Conservation (phyloP, 2,888 invertebrate genomes). For the Eutolmus rufibarbis region DNA sequence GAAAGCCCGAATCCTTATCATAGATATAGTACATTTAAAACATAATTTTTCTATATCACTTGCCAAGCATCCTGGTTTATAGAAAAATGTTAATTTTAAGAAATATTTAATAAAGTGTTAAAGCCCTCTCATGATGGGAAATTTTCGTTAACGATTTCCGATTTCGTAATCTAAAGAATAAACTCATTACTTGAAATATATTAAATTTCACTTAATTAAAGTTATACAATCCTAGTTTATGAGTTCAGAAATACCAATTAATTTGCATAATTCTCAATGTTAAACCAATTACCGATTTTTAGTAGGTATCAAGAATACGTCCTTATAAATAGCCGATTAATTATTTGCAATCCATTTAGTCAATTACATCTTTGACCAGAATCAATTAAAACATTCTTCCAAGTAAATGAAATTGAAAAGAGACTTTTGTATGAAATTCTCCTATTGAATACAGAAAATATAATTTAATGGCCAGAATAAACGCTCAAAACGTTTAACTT, state of each 20-base stretch:
- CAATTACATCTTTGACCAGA: neutral
- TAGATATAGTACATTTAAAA: too few relatives aligned
- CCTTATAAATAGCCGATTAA: neutral
- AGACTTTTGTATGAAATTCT: neutral
- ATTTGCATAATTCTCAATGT: neutral
- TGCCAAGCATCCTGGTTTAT: too few relatives aligned
- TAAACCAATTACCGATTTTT: neutral
- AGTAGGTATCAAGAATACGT: neutral
- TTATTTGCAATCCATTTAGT: neutral
- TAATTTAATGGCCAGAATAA: neutral
- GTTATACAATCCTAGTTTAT: neutral
- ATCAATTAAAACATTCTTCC: neutral
- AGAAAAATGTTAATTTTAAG: too few relatives aligned
- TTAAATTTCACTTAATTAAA: too few relatives aligned
- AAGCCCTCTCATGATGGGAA: too few relatives aligned
- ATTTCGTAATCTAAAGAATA: too few relatives aligned
- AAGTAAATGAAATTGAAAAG: neutral
- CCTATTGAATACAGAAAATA: neutral
- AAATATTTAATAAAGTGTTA: too few relatives aligned
- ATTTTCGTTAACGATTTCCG: too few relatives aligned
- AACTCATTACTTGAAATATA: too few relatives aligned
- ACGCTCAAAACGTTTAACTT: neutral
- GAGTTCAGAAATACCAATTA: neutral
- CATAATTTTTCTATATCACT: too few relatives aligned
- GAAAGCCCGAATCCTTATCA: too few relatives aligned